A percentile compares a stretch with the other conserved stretches of the same genome.
Evolutionary conservation across 2,888 invertebrate species (phyloP).

Genomic region (Myathropa florea): DNA sequence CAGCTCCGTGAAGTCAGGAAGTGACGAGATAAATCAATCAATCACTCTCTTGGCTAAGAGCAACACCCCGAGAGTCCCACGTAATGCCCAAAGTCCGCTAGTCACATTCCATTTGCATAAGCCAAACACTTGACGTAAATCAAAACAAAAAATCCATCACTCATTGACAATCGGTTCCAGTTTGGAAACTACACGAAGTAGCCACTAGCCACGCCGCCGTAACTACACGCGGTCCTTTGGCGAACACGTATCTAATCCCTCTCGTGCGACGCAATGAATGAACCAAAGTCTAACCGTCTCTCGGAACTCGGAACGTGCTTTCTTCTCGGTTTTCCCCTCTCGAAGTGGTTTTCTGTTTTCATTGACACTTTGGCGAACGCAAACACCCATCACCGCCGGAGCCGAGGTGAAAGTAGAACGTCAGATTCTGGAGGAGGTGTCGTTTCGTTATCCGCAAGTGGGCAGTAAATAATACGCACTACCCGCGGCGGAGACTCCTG

Average conservation of each 20-base stretch:
- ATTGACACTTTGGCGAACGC: constrained; percentile 28
- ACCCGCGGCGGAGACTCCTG: constrained; percentile 21
- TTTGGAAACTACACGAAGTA: not conserved
- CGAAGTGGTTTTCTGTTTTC: constrained; percentile 44
- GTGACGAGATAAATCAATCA: constrained; percentile 22
- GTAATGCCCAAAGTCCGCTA: constrained; percentile 11
- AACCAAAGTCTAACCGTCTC: constrained; percentile 5
- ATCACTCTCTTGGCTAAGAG: constrained; percentile 7
- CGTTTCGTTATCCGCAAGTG: constrained; percentile 45
- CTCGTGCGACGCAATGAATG: constrained; percentile 32
- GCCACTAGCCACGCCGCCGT: not conserved
- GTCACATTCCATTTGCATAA: constrained; percentile 28
- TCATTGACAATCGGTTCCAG: not conserved
- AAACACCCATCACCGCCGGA: constrained; percentile 40
- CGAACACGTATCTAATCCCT: not conserved
- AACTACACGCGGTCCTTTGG: constrained; percentile 3
- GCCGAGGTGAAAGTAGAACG: constrained; percentile 72
- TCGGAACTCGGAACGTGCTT: constrained; percentile 26
- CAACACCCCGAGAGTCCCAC: constrained; percentile 11
- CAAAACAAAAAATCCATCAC: constrained; percentile 23
- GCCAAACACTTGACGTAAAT: constrained; percentile 23
- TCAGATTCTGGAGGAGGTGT: constrained; percentile 56
- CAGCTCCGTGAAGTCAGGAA: not conserved
- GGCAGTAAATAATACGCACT: constrained; percentile 33
- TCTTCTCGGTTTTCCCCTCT: constrained; percentile 25